Base-by-base conservation (phyloP, 2,113 vertebrate species). In the Sylvia atricapilla region DNA sequence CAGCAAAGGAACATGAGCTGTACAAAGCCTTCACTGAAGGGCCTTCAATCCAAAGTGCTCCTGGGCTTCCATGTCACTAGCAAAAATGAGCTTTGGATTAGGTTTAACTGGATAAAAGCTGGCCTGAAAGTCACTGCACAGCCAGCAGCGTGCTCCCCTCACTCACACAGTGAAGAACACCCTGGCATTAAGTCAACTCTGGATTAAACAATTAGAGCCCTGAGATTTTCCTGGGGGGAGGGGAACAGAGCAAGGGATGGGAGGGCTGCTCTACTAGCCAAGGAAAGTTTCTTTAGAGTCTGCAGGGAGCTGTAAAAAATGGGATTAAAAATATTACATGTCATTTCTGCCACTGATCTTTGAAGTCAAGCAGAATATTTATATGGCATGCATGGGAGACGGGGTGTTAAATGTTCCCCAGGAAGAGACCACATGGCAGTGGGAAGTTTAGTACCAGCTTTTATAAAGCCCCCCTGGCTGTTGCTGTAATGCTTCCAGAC, bases 241-340 rank as follows among this genome's bases (percentile, higher is more conserved):
- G 79, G 84, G 80, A 87, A 46, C 41, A 59, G 72, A 80, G 69
- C 3, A 15, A 86, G 53, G 75, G 84, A 93, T 59, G 43, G 86
- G 43, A 94, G 69, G 73, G 66, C 81, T 81, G 83, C 52, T 96
- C 64, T 58, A 80, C 63, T 84, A 96, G 89, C 90, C 89, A 84
- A 90, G 35, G 55, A 94, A 97, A 96, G 94, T 95, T 94, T 95
- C 93, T 93, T 95, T 95, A 94, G 94, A 91, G 86, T 95, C 93
- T 92, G 89, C 92, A 96, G 93, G 96, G 94, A 97, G 82, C 93
- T 97, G 91, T 96, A 96, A 96, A 94, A 96, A 97, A 96, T 87
- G 80, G 91, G 90, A 96, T 96, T 95, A 96, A 95, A 95, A 95
- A 92, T 95, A 96, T 93, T 95, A 92, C 95, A 96, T 95, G 92